Evolutionary conservation across 2,888 invertebrate species (phyloP).

Genomic region (Ferdinandea cuprea): DNA sequence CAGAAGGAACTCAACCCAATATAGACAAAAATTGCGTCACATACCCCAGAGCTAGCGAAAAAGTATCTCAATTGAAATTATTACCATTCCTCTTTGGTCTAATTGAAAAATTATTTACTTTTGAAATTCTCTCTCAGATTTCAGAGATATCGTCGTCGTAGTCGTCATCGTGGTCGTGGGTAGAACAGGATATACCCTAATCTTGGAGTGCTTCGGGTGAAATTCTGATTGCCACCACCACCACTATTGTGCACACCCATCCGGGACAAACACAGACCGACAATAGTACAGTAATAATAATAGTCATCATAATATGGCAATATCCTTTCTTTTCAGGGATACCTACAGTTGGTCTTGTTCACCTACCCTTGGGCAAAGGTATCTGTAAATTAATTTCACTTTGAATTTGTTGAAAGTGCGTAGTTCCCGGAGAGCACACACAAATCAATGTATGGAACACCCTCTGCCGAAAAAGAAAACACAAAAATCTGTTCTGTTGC

Average conservation of each 20-base stretch:
- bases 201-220: constrained; percentile 49
- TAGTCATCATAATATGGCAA: constrained; percentile 69
- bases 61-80: constrained; percentile 69
- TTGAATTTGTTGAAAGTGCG: constrained; percentile 66
- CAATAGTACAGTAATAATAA: constrained; percentile 67
- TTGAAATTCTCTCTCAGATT: constrained; percentile 55
- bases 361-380: constrained; percentile 54
- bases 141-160: constrained; percentile 2
- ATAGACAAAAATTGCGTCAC: constrained; percentile 50
- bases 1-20: constrained; percentile 27
- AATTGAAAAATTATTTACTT: constrained; percentile 74
- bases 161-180: constrained; percentile 15
- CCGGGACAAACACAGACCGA: constrained; percentile 46
- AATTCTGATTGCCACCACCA: constrained; percentile 48
- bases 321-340: constrained; percentile 61
- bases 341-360: constrained; percentile 49
- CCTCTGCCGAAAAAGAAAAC: not conserved
- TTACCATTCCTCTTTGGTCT: constrained; percentile 57
- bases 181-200: constrained; percentile 16
- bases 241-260: constrained; percentile 7
- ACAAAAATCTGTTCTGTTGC: not conserved
- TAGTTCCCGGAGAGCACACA: constrained; percentile 48
- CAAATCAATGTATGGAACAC: constrained; percentile 35
- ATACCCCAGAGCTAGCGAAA: constrained; percentile 55
- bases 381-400: constrained; percentile 47